Evolutionary conservation across 2,888 invertebrate genomes (phyloP), one percentile per base, ranked within the genome.

Genomic region (Idaea straminata): DNA sequence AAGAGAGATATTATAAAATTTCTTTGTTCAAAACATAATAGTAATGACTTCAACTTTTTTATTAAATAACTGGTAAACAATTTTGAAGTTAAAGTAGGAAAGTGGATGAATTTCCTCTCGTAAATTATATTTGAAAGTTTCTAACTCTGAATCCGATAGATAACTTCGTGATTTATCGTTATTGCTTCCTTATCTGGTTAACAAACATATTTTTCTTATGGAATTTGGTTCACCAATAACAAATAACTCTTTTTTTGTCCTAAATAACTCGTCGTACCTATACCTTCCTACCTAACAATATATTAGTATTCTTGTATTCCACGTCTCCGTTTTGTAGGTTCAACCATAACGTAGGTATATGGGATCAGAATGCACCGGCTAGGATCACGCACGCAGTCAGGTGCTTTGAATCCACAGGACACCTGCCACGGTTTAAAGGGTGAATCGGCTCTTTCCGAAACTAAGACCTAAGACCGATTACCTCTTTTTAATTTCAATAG

Each of bases 61-160:
- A 47, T 47, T 4, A 47, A 47, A 47, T 47, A 47, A 47, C 47
- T 47, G 13, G 10, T 47, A 47, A 47, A 47, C 47, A 47, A 47
- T 47, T 47, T 47, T 47, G 47, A 47, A 47, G 47, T 47, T 10
- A 10, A 47, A 47, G 47, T 47, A 47, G 47, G 10, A 47, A 47
- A 47, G 47, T 47, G 47, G 47, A 47, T 47, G 47, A 47, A 47
- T 47, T 47, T 47, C 47, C 47, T 47, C 47, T 47, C 47, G 47
- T 47, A 47, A 47, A 47, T 47, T 47, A 47, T 47, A 47, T 47
- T 47, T 47, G 47, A 47, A 47, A 47, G 47, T 47, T 47, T 47
- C 0, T 47, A 47, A 47, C 47, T 47, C 47, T 47, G 47, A 10
- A 47, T 47, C 47, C 47, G 47, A 47, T 47, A 47, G 47, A 47